Percentiles rank a stretch among this genome's conserved stretches.
Conservation (phyloP, 2,113 vertebrate species). For the Mus spicilegus region DNA sequence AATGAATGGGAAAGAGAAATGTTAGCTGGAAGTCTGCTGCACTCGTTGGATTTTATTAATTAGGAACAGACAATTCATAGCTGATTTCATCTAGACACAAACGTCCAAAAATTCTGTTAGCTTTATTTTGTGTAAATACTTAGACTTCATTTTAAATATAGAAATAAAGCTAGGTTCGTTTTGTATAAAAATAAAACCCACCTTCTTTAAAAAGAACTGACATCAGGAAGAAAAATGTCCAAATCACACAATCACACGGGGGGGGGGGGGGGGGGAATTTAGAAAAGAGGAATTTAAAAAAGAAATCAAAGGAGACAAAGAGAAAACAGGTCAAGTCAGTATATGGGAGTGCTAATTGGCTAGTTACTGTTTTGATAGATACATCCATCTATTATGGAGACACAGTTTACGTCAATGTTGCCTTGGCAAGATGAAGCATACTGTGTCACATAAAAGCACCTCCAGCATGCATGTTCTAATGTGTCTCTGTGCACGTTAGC, state of each 20-base stretch:
- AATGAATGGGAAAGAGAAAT: conserved; percentile 76
- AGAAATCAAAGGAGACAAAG: neutral
- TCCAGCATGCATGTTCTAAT: neutral
- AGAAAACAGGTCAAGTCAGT: neutral
- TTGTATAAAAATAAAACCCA: conserved; percentile 6
- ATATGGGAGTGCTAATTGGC: neutral
- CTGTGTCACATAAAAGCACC: neutral
- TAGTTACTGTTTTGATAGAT: conserved; percentile 21
- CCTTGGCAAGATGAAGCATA: neutral
- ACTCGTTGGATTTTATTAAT: conserved; percentile 82
- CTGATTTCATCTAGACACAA: conserved; percentile 46
- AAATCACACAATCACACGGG: neutral
- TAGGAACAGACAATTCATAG: conserved; percentile 73
- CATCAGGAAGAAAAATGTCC: conserved; percentile 15
- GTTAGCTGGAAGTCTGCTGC: conserved; percentile 77
- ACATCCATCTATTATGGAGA: neutral
- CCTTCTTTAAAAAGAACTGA: neutral
- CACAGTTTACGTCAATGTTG: neutral
- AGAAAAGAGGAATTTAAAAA: neutral
- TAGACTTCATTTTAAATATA: conserved; percentile 62
- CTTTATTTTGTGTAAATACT: conserved; percentile 75
- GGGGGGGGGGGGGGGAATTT: neutral
- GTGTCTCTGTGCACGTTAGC: neutral
- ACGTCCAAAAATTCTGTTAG: conserved; percentile 66
- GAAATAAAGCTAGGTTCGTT: conserved; percentile 67